A percentile compares a stretch with the other conserved stretches of the same genome.
phyloP scores from a whole-genome alignment of 2,797 vertebrate genomes.

The Bradypodion pumilum region DNA sequence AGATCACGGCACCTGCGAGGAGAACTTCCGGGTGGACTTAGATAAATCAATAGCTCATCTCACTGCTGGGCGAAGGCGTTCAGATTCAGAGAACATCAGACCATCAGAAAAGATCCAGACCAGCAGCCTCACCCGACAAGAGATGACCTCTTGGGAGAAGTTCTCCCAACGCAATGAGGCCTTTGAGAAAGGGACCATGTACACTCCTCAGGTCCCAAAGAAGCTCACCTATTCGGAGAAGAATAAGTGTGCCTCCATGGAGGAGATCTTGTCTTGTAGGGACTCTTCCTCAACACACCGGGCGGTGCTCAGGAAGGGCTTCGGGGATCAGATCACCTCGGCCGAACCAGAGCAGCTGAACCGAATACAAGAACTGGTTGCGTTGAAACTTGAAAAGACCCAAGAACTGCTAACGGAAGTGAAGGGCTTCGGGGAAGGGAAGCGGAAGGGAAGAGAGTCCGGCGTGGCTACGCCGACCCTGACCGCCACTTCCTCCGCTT shows the following conservation, averaged over 20 bases:
- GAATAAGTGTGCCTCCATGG: slow-evolving; percentile 90
- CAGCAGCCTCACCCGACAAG: slow-evolving; percentile 75
- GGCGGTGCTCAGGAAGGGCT: slow-evolving; percentile 54
- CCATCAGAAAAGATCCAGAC: slow-evolving; percentile 67
- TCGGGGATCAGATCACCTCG: slow-evolving; percentile 49
- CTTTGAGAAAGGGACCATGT: slow-evolving; percentile 77
- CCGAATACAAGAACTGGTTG: slow-evolving; percentile 88
- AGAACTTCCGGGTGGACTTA: slow-evolving; percentile 80
- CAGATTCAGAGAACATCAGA: slow-evolving; percentile 72
- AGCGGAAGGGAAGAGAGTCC: slow-evolving; percentile 74
- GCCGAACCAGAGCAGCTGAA: slow-evolving; percentile 64
- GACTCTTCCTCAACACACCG: slow-evolving; percentile 63
- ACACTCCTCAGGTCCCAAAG: slow-evolving; percentile 80
- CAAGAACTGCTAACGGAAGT: slow-evolving; percentile 87
- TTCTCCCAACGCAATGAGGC: slow-evolving; percentile 65
- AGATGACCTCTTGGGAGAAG: slow-evolving; percentile 68
- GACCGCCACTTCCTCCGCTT: neutral
- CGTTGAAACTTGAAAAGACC: slow-evolving; percentile 89
- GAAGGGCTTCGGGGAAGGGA: slow-evolving; percentile 80
- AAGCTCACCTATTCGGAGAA: slow-evolving; percentile 77
- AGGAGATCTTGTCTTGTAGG: slow-evolving; percentile 85
- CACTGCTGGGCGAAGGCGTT: slow-evolving; percentile 67
- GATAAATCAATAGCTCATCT: slow-evolving; percentile 75
- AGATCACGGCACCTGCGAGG: slow-evolving; percentile 75
- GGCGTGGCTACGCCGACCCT: slow-evolving; percentile 5